Evolutionary conservation across 2,888 invertebrate genomes (phyloP).

Genomic region (Athalia circularis): DNA sequence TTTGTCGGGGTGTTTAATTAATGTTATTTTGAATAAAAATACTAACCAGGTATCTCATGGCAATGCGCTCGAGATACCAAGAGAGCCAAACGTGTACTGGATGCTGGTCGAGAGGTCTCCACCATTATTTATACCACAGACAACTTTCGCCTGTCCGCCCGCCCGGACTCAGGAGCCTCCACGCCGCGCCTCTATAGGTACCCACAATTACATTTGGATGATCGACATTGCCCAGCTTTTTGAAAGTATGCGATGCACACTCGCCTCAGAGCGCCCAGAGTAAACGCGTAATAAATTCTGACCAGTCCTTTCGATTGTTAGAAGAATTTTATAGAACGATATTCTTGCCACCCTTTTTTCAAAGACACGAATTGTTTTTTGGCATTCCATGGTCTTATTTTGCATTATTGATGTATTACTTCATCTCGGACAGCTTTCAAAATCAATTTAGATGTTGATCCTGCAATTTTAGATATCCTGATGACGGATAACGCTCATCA

Average conservation of each 20-base stretch:
- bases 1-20: neutral
- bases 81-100: slow-evolving; percentile 59
- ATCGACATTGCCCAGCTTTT: slow-evolving; percentile 46
- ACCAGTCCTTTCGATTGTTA: slow-evolving; percentile 1
- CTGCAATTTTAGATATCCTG: neutral
- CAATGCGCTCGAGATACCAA: slow-evolving; percentile 51
- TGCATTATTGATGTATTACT: neutral
- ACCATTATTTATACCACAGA: slow-evolving; percentile 68
- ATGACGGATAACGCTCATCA: neutral
- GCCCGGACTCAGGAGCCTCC: slow-evolving; percentile 51
- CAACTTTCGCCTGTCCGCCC: slow-evolving; percentile 67
- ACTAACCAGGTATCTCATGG: slow-evolving; percentile 66
- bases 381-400: neutral
- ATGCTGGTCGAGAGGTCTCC: slow-evolving; percentile 56
- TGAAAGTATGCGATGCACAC: slow-evolving; percentile 34
- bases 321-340: neutral
- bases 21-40: slow-evolving; percentile 28
- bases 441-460: neutral
- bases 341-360: no score
- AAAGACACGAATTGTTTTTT: no score
- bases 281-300: neutral
- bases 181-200: slow-evolving; percentile 30
- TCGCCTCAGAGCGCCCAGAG: slow-evolving; percentile 7
- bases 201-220: slow-evolving; percentile 42
- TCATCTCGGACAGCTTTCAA: neutral